Evolutionary conservation across 2,888 invertebrate species (phyloP), one percentile per base, ranked within the genome.

Genomic region (Dryomyza anilis): DNA sequence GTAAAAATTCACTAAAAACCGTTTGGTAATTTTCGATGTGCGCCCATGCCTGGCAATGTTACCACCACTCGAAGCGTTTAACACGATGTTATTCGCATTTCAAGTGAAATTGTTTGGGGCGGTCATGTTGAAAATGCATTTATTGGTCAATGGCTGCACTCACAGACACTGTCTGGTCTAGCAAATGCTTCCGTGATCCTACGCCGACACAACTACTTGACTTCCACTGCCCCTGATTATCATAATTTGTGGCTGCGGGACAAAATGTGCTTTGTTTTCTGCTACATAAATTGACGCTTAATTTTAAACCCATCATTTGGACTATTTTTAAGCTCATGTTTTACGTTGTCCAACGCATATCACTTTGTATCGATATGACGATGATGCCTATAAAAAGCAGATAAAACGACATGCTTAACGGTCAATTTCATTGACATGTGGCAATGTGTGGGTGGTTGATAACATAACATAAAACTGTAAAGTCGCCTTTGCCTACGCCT

Each of bases 221-320:
- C 71, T 75, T 69, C 69, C 73, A 69, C 69, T 72, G 70, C 69
- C 73, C 74, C 69, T 70, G 70, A 65, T 70, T 69, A 71, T 70
- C 72, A 74, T 75, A 74, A 75, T 75, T 75, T 75, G 76, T 73
- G 75, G 70, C 75, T 71, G 72, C 70, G 67, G 71, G 73, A 71
- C 39, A 12, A 33, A 39, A 12, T 39, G 39, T n/a, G 3, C 39
- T 12, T 14, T n/a, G 14, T n/a, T 7, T 39, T 7, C 3, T 7
- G 7, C 33, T 39, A 14, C 12, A 39, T 39, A n/a, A 39, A 7
- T 39, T n/a, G 39, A 3, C 3, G 39, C n/a, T 39, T 39, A 39
- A 39, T 39, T n/a, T 39, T 3, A n/a, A 12, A 2, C 14, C 39
- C 39, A n/a, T 7, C 39, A n/a, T 39, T n/a, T n/a, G n/a, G n/a